phyloP scores from a whole-genome alignment of 2,113 vertebrate genomes.

The Platysteira castanea region DNA sequence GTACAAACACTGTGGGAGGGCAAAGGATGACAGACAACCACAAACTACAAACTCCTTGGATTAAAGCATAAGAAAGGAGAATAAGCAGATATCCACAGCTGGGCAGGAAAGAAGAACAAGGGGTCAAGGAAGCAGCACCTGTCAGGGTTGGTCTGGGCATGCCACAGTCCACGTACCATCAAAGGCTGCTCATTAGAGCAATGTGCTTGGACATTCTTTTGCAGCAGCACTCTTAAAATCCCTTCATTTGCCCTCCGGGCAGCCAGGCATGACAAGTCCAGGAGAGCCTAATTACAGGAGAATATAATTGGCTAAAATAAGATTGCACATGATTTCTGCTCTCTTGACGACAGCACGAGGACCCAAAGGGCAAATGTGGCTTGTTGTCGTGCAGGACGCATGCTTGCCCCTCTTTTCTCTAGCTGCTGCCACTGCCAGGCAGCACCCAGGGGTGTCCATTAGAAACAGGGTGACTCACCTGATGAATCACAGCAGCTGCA shows the following conservation, averaged over 20 bases:
- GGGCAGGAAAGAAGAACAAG: background rate
- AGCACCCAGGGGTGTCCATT: background rate
- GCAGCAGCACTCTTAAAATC: background rate
- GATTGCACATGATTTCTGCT: constrained; percentile 21
- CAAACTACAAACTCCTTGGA: background rate
- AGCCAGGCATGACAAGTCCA: background rate
- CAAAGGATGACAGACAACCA: background rate
- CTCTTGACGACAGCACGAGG: background rate
- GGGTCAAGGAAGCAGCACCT: background rate
- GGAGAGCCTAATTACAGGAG: constrained; percentile 25
- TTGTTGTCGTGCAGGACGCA: background rate
- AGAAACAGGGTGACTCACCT: background rate
- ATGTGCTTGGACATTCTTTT: background rate
- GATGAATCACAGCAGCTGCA: background rate
- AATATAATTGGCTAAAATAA: constrained; percentile 13
- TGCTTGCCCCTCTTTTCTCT: background rate
- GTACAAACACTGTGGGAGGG: background rate
- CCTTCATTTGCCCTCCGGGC: background rate
- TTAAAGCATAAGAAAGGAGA: background rate
- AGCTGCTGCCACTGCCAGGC: background rate
- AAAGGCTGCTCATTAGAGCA: background rate
- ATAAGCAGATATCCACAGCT: background rate
- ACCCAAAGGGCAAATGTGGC: background rate
- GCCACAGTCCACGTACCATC: background rate
- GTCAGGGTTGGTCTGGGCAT: background rate